These are phyloP conservation scores for Drosophila pseudotalamancana DNA, from an alignment of 2,888 invertebrate genomes.

Conservation along the genomic window DNA sequence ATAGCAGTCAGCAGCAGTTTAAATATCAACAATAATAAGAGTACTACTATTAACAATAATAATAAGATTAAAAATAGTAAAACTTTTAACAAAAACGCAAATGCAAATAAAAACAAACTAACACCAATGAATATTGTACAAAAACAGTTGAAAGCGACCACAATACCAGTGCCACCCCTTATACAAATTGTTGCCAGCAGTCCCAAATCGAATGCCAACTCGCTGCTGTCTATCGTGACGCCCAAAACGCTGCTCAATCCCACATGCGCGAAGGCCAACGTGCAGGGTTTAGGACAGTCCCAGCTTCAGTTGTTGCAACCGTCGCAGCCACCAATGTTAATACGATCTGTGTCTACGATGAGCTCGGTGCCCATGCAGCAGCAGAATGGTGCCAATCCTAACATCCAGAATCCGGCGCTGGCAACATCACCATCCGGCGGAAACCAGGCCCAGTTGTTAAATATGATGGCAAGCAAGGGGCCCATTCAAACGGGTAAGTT, in stretches of 20 bases:
- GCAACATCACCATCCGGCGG: not conserved
- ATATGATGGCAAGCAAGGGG: conserved; percentile 1
- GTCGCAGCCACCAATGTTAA: conserved; percentile 21
- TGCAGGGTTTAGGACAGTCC: not conserved
- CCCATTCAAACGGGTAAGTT: conserved; percentile 35
- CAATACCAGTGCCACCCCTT: conserved; percentile 24
- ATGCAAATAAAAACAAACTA: conserved; percentile 38
- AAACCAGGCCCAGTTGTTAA: not conserved
- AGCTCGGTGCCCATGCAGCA: conserved; percentile 18
- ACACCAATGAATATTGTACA: conserved; percentile 37
- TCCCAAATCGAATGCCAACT: conserved; percentile 26
- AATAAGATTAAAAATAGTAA: not conserved
- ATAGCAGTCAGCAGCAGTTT: conserved; percentile 26
- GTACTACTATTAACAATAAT: not conserved
- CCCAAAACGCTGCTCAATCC: conserved; percentile 32
- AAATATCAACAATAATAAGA: conserved; percentile 16
- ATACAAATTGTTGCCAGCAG: conserved; percentile 45
- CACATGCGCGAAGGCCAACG: conserved; percentile 9
- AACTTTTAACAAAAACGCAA: conserved; percentile 17
- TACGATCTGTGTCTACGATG: conserved; percentile 25
- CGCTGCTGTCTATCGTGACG: conserved; percentile 34
- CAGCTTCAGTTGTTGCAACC: not conserved
- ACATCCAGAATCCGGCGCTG: not conserved
- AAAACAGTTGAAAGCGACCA: conserved; percentile 33
- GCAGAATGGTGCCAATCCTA: conserved; percentile 8